phyloP scores from a whole-genome alignment of 2,113 vertebrate species.

The Castor canadensis region DNA sequence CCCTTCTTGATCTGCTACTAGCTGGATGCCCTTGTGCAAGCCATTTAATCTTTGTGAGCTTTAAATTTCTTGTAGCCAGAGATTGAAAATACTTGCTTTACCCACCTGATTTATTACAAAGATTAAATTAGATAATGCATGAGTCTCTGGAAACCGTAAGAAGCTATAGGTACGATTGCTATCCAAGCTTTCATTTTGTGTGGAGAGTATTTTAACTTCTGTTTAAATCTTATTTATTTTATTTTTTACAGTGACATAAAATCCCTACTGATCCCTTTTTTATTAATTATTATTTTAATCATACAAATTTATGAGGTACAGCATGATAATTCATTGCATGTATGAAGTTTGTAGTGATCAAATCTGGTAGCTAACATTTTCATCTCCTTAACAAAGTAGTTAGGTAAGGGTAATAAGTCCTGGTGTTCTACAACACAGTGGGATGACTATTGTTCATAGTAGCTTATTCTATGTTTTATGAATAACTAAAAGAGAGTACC shows the following conservation, averaged over 20 bases:
- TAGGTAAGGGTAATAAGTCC: background rate
- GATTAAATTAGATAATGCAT: background rate
- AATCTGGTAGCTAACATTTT: background rate
- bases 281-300: background rate
- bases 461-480: background rate
- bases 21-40: background rate
- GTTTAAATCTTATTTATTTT: background rate
- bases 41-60: background rate
- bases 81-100: background rate
- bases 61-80: background rate
- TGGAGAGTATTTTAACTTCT: constrained; percentile 22
- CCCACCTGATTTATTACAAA: background rate
- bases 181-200: background rate
- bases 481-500: background rate
- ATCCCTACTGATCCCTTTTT: background rate
- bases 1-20: background rate
- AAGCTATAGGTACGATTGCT: background rate
- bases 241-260: background rate
- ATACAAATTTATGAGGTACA: background rate
- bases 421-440: background rate
- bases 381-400: background rate
- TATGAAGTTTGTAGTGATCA: background rate
- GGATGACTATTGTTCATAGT: background rate
- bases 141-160: constrained; percentile 3
- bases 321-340: background rate